phyloP scores from a whole-genome alignment of 2,113 vertebrate genomes.

The Dolichotis patagonum region DNA sequence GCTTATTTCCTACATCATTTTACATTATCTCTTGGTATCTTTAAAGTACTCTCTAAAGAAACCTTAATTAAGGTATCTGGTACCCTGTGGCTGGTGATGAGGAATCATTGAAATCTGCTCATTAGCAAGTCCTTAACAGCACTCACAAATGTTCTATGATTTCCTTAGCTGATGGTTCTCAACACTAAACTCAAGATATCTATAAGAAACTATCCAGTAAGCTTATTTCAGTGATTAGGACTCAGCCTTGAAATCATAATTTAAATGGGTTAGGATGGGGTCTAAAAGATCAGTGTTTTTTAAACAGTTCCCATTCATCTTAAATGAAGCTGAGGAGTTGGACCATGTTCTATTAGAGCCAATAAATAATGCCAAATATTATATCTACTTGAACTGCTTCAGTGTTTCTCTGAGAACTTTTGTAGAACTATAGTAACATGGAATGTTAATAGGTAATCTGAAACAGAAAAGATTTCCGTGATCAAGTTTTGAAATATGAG shows the following conservation, averaged over 20 bases:
- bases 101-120: neutral
- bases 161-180: conserved; percentile 4
- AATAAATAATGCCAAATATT: neutral
- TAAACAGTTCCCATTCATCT: neutral
- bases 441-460: neutral
- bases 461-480: neutral
- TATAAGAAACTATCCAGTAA: neutral
- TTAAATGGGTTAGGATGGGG: conserved; percentile 1
- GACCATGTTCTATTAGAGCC: neutral
- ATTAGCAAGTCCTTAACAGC: neutral
- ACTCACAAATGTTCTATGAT: neutral
- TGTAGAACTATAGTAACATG: neutral
- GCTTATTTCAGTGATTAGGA: neutral
- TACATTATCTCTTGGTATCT: neutral
- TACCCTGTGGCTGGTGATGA: neutral
- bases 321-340: neutral
- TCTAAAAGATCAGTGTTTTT: neutral
- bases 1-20: neutral
- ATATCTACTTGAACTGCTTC: neutral
- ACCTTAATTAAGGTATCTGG: conserved; percentile 35
- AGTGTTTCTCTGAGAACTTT: neutral
- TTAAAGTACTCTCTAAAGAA: conserved; percentile 35
- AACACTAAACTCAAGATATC: neutral
- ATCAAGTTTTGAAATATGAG: conserved; percentile 9
- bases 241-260: neutral